phyloP scores from a whole-genome alignment of 1,140 invertebrate genomes.

The Apolygus lucorum region DNA sequence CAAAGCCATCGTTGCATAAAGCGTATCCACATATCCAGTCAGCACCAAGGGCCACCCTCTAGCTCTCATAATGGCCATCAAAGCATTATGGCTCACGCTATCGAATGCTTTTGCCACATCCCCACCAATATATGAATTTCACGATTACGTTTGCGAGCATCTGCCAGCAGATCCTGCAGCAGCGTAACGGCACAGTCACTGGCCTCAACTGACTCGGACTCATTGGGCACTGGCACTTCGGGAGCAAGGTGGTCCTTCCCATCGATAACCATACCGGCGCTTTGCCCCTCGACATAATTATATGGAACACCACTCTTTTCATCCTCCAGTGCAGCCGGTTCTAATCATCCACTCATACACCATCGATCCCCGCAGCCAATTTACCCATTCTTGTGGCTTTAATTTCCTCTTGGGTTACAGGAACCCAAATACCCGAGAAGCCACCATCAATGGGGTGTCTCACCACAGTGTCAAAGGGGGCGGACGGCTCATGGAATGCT shows the following conservation, averaged over 20 bases:
- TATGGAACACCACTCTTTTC: too few relatives aligned
- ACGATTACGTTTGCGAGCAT: background rate
- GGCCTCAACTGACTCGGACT: background rate
- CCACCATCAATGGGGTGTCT: too few relatives aligned
- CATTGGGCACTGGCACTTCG: background rate
- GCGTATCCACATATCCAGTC: background rate
- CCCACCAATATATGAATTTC: constrained; percentile 27
- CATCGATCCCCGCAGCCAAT: too few relatives aligned
- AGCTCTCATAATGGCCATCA: constrained; percentile 25
- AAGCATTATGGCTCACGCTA: constrained; percentile 33
- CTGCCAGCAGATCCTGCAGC: background rate
- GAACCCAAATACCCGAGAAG: too few relatives aligned
- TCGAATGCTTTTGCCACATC: constrained; percentile 39
- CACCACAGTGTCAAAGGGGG: too few relatives aligned
- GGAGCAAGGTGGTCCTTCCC: background rate
- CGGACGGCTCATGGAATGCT: too few relatives aligned
- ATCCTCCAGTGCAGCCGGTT: too few relatives aligned
- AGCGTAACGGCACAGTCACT: background rate
- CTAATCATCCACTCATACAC: too few relatives aligned
- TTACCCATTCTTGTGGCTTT: too few relatives aligned
- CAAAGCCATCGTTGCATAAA: background rate
- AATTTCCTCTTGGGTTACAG: too few relatives aligned
- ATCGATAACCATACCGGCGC: background rate
- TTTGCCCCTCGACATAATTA: background rate
- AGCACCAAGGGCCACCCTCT: background rate